A percentile compares a stretch with the other conserved stretches of the same genome.
phyloP scores from a whole-genome alignment of 2,113 vertebrate species.

The Cavia porcellus region DNA sequence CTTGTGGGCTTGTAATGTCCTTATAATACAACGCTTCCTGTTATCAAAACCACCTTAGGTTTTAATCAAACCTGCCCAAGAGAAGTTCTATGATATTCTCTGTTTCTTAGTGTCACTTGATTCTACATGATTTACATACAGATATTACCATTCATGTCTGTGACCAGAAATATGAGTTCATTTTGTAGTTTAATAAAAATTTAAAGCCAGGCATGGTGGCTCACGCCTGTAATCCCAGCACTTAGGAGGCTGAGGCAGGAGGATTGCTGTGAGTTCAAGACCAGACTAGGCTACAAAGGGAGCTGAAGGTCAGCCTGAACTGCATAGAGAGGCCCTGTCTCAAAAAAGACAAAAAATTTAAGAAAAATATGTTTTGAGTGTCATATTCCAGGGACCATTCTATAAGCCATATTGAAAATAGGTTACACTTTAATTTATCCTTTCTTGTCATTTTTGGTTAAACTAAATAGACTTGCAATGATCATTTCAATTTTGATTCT shows the following conservation, averaged over 20 bases:
- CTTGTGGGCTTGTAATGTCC: neutral
- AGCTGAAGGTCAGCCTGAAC: too few species aligned
- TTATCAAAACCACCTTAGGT: neutral
- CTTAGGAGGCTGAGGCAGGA: too few species aligned
- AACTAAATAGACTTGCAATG: neutral
- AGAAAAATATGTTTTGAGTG: neutral
- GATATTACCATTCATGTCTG: neutral
- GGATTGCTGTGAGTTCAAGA: too few species aligned
- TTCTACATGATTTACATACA: neutral
- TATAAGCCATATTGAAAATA: neutral
- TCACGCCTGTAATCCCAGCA: too few species aligned
- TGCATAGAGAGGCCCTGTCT: too few species aligned
- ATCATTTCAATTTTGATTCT: constrained; percentile 7
- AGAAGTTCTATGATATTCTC: neutral
- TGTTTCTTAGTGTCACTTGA: neutral
- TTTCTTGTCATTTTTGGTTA: neutral
- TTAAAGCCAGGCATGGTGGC: too few species aligned
- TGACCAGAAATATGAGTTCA: neutral
- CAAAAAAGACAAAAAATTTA: too few species aligned
- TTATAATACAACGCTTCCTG: neutral
- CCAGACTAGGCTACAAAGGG: too few species aligned
- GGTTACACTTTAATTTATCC: neutral
- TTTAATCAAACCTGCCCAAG: neutral
- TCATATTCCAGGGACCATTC: neutral
- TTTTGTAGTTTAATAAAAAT: constrained; percentile 15